A percentile compares a stretch with the other conserved stretches of the same genome.
These are phyloP conservation scores for Ophion costatus DNA, from an alignment of 2,888 invertebrate genomes.

Conservation along the genomic window DNA sequence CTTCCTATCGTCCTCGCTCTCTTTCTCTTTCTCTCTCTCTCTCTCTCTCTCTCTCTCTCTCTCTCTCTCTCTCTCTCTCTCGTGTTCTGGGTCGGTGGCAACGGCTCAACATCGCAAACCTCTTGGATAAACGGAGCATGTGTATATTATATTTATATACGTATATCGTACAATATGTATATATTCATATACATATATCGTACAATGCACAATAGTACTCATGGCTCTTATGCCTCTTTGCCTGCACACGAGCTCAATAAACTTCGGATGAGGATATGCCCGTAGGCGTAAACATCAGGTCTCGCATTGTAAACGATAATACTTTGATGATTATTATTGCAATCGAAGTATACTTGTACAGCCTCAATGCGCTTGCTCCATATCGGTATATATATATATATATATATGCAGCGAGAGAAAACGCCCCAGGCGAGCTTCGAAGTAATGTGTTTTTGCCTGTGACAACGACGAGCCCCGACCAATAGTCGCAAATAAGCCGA, in stretches of 20 bases:
- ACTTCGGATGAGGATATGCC: slow-evolving; percentile 53
- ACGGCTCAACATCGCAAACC: slow-evolving; percentile 55
- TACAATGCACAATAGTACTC: slow-evolving; percentile 46
- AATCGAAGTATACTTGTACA: slow-evolving; percentile 31
- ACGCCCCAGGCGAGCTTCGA: neutral
- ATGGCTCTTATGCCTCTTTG: slow-evolving; percentile 27
- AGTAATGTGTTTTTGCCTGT: neutral
- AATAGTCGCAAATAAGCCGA: neutral
- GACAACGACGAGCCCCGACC: neutral
- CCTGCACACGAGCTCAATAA: slow-evolving; percentile 50
- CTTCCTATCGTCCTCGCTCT: neutral
- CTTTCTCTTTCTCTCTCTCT: too few species aligned
- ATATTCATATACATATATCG: slow-evolving; percentile 21
- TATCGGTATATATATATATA: neutral
- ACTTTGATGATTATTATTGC: slow-evolving; percentile 54
- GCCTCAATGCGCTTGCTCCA: neutral
- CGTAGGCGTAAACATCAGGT: slow-evolving; percentile 47
- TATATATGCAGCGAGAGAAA: neutral
- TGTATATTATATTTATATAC: slow-evolving; percentile 20
- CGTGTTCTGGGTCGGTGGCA: slow-evolving; percentile 1
- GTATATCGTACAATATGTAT: slow-evolving; percentile 28
- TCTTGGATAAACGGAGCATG: slow-evolving; percentile 23
- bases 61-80: slow-evolving; percentile 20
- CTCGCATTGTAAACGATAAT: slow-evolving; percentile 50
- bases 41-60: neutral